phyloP scores from a whole-genome alignment of 2,797 vertebrate species.

The Crax fasciolata region DNA sequence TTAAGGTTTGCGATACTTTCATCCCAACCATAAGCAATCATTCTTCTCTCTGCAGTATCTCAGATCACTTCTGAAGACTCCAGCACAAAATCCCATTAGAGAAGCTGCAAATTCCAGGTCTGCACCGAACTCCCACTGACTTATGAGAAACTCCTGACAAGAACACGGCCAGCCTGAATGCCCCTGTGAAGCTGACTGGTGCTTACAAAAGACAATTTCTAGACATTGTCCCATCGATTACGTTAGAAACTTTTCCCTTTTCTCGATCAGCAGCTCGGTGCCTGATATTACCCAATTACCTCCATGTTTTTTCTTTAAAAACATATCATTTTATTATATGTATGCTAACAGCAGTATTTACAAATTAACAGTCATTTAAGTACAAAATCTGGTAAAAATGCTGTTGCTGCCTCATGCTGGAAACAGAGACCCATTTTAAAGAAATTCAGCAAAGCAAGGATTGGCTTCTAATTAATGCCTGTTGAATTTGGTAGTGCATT shows the following conservation, averaged over 20 bases:
- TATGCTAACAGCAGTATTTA: neutral
- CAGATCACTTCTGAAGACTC: neutral
- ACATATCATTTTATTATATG: neutral
- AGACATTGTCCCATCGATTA: neutral
- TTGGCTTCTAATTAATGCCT: neutral
- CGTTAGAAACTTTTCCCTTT: neutral
- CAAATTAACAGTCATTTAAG: neutral
- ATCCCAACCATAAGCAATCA: neutral
- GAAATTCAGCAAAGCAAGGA: neutral
- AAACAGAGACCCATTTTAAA: neutral
- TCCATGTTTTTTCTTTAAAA: accelerated
- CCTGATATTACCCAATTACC: neutral
- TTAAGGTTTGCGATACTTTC: neutral
- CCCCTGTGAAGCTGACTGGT: neutral
- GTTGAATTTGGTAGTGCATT: neutral
- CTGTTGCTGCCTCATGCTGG: neutral
- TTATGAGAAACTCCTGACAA: neutral
- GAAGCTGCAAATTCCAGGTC: neutral
- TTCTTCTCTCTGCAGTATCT: neutral
- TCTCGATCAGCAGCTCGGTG: neutral
- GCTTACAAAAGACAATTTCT: neutral
- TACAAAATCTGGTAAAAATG: neutral
- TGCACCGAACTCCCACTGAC: neutral
- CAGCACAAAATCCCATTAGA: neutral
- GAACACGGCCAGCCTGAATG: neutral